Evolutionary conservation across 2,797 vertebrate genomes (phyloP).

Genomic region (Crocodylus rhombifer): DNA sequence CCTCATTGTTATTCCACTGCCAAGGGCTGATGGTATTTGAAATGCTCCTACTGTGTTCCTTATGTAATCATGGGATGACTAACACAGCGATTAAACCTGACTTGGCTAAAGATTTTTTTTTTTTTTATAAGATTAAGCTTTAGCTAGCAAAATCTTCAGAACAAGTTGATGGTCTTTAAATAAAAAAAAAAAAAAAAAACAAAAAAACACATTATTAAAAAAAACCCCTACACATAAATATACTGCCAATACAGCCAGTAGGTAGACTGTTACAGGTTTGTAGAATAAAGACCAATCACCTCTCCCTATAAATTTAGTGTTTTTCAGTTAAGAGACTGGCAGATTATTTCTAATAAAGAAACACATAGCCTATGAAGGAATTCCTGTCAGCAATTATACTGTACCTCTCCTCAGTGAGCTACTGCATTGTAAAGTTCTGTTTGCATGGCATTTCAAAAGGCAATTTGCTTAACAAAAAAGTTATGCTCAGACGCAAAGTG

Average conservation of each 20-base stretch:
- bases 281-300: neutral
- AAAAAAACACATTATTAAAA: too few species aligned
- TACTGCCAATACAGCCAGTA: conserved; percentile 6
- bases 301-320: neutral
- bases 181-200: neutral
- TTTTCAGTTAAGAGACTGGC: neutral
- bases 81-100: conserved; percentile 73
- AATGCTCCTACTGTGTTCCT: conserved; percentile 75
- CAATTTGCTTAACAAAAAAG: neutral
- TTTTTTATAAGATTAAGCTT: conserved; percentile 56
- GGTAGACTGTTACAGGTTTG: neutral
- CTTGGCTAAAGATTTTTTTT: conserved; percentile 70
- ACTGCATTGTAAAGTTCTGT: neutral
- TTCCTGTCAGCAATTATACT: neutral
- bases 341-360: conserved; percentile 24
- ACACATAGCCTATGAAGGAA: neutral
- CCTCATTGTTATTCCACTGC: conserved; percentile 77
- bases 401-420: neutral
- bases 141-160: conserved; percentile 29
- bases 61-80: conserved; percentile 80
- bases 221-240: neutral
- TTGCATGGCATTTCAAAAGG: conserved; percentile 16
- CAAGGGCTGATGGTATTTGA: conserved; percentile 76
- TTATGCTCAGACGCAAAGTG: neutral
- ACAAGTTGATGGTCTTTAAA: conserved; percentile 21